Evolutionary conservation across 2,113 vertebrate species (phyloP).

Genomic region (Oryzias javanicus): DNA sequence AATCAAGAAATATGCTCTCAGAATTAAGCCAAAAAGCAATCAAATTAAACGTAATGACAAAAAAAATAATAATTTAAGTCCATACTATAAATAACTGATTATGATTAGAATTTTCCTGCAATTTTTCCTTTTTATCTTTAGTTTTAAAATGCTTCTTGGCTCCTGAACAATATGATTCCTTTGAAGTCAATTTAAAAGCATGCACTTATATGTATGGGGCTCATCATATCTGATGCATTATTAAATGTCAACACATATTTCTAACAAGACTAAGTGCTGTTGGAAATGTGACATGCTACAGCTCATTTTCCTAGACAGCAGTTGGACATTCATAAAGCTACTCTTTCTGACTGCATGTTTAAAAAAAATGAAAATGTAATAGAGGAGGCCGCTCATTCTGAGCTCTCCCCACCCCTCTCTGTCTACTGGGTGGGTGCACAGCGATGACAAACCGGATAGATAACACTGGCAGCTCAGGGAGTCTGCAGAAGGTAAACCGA

Average conservation of each 20-base stretch:
- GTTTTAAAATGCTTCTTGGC: no score
- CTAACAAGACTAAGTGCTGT: conserved; percentile 1
- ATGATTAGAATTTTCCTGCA: no score
- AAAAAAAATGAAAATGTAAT: conserved; percentile 63
- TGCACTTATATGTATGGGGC: background rate
- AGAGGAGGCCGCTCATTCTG: conserved; percentile 52
- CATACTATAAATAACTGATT: no score
- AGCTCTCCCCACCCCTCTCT: conserved; percentile 62
- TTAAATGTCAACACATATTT: background rate
- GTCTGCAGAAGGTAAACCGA: conserved; percentile 21
- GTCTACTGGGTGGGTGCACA: conserved; percentile 56
- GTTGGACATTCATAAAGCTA: conserved; percentile 42
- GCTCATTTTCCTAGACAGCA: background rate
- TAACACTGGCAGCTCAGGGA: conserved; percentile 47
- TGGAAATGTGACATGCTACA: background rate
- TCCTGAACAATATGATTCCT: no score
- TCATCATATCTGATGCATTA: background rate
- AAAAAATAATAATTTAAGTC: no score
- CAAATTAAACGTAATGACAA: no score
- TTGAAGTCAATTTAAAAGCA: background rate
- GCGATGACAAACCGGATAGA: conserved; percentile 51
- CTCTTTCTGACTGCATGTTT: conserved; percentile 34
- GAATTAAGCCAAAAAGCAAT: no score
- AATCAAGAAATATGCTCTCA: no score
- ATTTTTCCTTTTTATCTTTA: no score